Evolutionary conservation across 2,888 invertebrate species (phyloP).

Genomic region (Andrena praecox): DNA sequence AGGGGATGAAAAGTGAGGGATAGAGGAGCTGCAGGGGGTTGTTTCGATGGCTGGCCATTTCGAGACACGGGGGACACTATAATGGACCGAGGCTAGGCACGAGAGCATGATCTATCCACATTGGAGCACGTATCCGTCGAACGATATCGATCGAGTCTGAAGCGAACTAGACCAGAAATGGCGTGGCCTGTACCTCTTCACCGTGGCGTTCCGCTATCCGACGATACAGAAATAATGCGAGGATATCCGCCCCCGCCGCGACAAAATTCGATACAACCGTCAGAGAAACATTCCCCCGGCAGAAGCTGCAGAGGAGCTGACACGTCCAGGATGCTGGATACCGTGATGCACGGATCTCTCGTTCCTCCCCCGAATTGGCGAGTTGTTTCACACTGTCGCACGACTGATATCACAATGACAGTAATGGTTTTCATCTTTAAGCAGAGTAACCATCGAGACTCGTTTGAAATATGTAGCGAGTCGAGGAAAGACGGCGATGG

Average conservation of each 20-base stretch:
- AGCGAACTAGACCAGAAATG: conserved; percentile 35
- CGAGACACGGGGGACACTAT: conserved; percentile 45
- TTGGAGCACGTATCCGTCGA: conserved; percentile 31
- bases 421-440: background rate
- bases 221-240: conserved; percentile 52
- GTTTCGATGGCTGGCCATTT: conserved; percentile 40
- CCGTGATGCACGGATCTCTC: background rate
- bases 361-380: background rate
- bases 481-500: too few species aligned
- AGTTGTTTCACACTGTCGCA: background rate
- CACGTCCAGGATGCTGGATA: background rate
- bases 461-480: background rate
- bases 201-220: conserved; percentile 15
- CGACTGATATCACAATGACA: background rate
- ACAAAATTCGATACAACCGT: conserved; percentile 30
- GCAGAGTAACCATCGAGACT: background rate
- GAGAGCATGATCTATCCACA: conserved; percentile 18
- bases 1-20: background rate
- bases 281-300: conserved; percentile 16
- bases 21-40: conserved; percentile 19
- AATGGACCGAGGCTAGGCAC: conserved; percentile 42
- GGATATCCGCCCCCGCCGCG: conserved; percentile 8
- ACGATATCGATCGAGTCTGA: conserved; percentile 57
- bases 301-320: conserved; percentile 10
- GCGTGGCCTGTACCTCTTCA: conserved; percentile 24